Base-by-base conservation (phyloP, 2,113 vertebrate genomes). In the Benitochromis conjunctus region DNA sequence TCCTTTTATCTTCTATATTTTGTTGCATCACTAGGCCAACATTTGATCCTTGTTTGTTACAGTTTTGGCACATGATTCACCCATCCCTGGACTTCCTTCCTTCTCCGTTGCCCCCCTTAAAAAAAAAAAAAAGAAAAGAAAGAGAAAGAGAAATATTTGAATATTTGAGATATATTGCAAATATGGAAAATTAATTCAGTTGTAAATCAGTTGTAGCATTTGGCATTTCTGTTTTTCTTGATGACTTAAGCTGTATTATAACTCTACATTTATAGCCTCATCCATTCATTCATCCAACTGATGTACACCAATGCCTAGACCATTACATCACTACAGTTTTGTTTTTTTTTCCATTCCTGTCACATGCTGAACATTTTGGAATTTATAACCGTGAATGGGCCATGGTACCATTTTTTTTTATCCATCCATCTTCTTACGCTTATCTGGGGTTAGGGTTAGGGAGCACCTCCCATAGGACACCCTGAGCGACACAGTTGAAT, bases 1-100 rank as follows among this genome's bases (percentile, higher is more conserved):
- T 3, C 43, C 88, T 92, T 91, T 92, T 71, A 89, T 89, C 87
- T 58, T 58, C 14, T 82, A 56, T 78, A 79, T 89, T 85, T 87
- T 43, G 85, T 87, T 62, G 57, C 79, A 74, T 85, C 58, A 82
- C 64, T 29, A 36, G 79, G 56, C 55, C 66, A 85, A 38, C 51
- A 81, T 58, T 48, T 81, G 81, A 81, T 58, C 79, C 11, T 43
- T n/a, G 8, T 34, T 34, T 57, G 83, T 81, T 53, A 21, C 62
- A 48, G 16, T 83, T n/a, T 54, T 24, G 36, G 24, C 24, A 80
- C 85, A 81, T 19, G 43, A 71, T 18, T 81, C 41, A 90, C 86
- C 88, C 43, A 58, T 83, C 43, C 1, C n/a, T 87, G 87, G 21
- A 34, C 11, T 66, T 34, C 38, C 60, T 66, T 66, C 4, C 60